These are phyloP conservation scores for Porites australiensis DNA, from an alignment of 64 coral and sea anemone genomes.

Conservation along the genomic window DNA sequence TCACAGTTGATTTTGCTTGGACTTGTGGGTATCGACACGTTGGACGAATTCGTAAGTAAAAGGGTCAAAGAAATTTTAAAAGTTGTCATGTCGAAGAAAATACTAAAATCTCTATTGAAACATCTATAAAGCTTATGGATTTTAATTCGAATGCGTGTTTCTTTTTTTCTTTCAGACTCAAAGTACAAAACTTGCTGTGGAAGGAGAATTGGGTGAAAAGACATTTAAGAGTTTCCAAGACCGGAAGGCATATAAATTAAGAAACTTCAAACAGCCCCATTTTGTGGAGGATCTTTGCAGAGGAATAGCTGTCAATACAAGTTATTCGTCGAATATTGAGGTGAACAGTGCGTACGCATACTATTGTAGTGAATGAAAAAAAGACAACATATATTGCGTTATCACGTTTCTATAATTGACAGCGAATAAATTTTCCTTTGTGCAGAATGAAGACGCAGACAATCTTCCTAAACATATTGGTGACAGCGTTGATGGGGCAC, in stretches of 20 bases:
- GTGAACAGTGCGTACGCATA: neutral
- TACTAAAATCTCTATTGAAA: too few species aligned
- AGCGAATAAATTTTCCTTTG: neutral
- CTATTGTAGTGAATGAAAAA: neutral
- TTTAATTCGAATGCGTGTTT: neutral
- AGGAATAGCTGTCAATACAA: conserved; percentile 75
- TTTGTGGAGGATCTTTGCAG: conserved; percentile 74
- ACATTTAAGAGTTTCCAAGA: conserved; percentile 33
- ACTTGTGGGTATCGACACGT: conserved; percentile 82
- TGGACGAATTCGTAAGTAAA: conserved; percentile 39
- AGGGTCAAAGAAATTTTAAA: too few species aligned
- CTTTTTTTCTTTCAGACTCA: neutral
- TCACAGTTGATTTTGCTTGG: conserved; percentile 72
- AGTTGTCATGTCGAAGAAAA: too few species aligned
- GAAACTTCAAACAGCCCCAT: conserved; percentile 1
- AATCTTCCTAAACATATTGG: conserved; percentile 78
- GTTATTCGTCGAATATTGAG: conserved; percentile 84
- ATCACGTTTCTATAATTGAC: too few species aligned
- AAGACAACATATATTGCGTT: too few species aligned
- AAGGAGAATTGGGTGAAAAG: conserved; percentile 39
- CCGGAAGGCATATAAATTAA: conserved; percentile 15
- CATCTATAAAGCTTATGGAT: too few species aligned
- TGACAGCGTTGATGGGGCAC: conserved; percentile 77
- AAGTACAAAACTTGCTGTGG: conserved; percentile 22
- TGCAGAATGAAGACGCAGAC: conserved; percentile 78